Conservation (phyloP, 2,888 invertebrate genomes). For the Phalangium opilio region DNA sequence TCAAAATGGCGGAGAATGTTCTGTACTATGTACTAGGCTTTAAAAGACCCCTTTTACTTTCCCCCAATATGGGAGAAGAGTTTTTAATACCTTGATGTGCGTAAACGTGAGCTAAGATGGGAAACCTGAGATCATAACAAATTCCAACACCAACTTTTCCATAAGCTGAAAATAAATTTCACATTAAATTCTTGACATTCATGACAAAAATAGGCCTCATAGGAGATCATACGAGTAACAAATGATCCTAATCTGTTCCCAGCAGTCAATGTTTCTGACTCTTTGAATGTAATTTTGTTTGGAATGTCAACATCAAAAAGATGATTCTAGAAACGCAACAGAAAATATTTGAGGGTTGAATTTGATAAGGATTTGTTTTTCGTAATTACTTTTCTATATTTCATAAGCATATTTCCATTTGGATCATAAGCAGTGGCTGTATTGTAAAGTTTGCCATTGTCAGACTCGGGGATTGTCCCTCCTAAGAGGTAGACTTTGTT, state of each 20-base stretch:
- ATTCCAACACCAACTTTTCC: slow-evolving; percentile 76
- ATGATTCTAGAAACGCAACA: slow-evolving; percentile 49
- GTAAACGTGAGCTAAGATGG: slow-evolving; percentile 55
- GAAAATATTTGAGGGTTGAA: not conserved
- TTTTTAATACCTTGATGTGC: slow-evolving; percentile 47
- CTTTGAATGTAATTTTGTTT: slow-evolving; percentile 77
- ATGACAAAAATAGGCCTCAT: too few species aligned
- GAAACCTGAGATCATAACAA: slow-evolving; percentile 86
- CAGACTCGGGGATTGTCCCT: slow-evolving; percentile 64
- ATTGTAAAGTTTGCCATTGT: slow-evolving; percentile 38
- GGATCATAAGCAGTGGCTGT: slow-evolving; percentile 47
- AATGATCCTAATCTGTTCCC: slow-evolving; percentile 42
- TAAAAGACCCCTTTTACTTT: too few species aligned
- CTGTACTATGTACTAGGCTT: too few species aligned
- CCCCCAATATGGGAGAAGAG: too few species aligned
- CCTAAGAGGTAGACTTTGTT: slow-evolving; percentile 65
- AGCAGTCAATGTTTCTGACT: slow-evolving; percentile 64
- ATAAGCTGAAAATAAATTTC: slow-evolving; percentile 30
- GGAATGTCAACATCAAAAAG: slow-evolving; percentile 92
- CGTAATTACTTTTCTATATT: slow-evolving; percentile 64
- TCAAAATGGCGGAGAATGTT: too few species aligned
- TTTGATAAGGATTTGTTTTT: too few species aligned
- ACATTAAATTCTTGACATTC: slow-evolving; percentile 1
- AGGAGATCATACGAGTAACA: slow-evolving; percentile 42
- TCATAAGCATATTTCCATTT: slow-evolving; percentile 57